These are phyloP conservation scores for Andrena chrysosceles DNA, from an alignment of 2,888 invertebrate genomes.

Conservation along the genomic window DNA sequence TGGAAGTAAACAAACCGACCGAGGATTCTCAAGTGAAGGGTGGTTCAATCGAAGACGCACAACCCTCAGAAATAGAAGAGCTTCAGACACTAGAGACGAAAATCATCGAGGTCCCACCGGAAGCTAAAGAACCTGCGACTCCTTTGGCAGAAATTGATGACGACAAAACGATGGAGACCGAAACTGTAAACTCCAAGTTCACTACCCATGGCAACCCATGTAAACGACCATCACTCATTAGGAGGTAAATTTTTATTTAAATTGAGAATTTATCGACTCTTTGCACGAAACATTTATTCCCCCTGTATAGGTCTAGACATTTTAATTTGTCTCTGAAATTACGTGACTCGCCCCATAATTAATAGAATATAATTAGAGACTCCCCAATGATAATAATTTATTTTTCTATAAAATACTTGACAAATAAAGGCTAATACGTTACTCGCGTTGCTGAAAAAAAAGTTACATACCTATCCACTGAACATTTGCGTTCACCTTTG, in stretches of 20 bases:
- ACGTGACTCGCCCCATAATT: no score
- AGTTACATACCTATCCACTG: no score
- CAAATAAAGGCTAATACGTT: no score
- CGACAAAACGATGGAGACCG: constrained; percentile 73
- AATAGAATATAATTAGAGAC: no score
- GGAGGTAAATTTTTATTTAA: constrained; percentile 70
- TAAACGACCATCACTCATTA: constrained; percentile 69
- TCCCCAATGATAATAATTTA: no score
- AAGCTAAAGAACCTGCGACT: constrained; percentile 21
- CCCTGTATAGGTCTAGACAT: background rate
- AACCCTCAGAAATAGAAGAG: constrained; percentile 33
- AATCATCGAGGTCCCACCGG: constrained; percentile 33
- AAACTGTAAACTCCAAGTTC: constrained; percentile 64
- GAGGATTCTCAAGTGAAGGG: constrained; percentile 51
- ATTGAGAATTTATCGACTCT: background rate
- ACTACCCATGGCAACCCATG: constrained; percentile 43
- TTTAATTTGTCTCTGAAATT: no score
- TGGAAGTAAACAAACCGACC: constrained; percentile 25
- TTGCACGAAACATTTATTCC: background rate
- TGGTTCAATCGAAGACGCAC: constrained; percentile 33
- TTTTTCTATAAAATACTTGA: no score
- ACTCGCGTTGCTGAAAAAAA: no score
- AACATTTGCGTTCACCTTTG: no score
- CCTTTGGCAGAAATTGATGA: constrained; percentile 37
- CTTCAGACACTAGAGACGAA: constrained; percentile 27